A percentile compares a stretch with the other conserved stretches of the same genome.
Evolutionary conservation across 2,888 invertebrate genomes (phyloP).

Genomic region (Arctia plantaginis): DNA sequence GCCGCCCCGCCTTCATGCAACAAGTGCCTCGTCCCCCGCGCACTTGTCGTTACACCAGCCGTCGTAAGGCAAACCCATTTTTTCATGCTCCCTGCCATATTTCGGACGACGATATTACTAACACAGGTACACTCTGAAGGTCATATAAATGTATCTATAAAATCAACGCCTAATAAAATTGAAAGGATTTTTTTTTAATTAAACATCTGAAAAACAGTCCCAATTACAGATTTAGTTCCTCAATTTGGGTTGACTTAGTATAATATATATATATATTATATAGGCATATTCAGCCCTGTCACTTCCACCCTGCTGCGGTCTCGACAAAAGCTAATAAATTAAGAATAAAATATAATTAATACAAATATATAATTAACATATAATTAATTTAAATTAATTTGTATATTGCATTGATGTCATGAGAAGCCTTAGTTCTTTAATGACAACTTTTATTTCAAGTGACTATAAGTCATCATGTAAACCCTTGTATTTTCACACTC

Average conservation of each 20-base stretch:
- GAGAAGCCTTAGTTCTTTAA: too few relatives aligned
- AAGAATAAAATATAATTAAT: too few relatives aligned
- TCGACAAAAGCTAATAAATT: too few relatives aligned
- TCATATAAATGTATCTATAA: not conserved
- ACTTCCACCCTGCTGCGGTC: too few relatives aligned
- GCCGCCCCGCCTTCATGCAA: constrained; percentile 78
- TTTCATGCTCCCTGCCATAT: constrained; percentile 43
- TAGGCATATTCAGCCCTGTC: not conserved
- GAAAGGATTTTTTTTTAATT: not conserved
- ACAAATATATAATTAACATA: too few relatives aligned
- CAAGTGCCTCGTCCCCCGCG: constrained; percentile 70
- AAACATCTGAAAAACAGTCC: not conserved
- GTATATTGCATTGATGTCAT: too few relatives aligned
- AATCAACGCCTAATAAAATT: not conserved
- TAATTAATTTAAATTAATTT: too few relatives aligned
- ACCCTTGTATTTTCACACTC: too few relatives aligned
- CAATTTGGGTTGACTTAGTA: not conserved
- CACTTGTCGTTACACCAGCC: constrained; percentile 51
- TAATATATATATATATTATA: too few relatives aligned
- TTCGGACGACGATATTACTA: constrained; percentile 33
- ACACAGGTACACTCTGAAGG: not conserved
- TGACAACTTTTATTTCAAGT: too few relatives aligned
- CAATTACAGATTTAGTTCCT: not conserved
- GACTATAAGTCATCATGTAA: too few relatives aligned
- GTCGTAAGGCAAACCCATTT: constrained; percentile 48